Conservation (phyloP, 1,140 invertebrate genomes). For the Globodera rostochiensis region DNA sequence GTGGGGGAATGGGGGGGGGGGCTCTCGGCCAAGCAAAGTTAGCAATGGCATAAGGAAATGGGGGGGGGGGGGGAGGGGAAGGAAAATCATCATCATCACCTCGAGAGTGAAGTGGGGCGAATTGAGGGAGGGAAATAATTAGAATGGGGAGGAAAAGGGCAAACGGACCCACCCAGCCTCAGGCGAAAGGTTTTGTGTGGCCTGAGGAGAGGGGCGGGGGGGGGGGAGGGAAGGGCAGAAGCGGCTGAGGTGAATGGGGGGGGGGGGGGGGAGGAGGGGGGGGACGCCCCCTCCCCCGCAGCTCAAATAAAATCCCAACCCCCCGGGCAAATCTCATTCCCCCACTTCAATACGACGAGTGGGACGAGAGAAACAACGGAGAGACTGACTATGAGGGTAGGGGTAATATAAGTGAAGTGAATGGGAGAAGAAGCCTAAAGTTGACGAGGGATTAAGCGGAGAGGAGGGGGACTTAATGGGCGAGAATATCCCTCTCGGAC, state of each 20-base stretch:
- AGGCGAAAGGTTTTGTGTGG: neutral
- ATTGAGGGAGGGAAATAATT: slow-evolving; percentile 7
- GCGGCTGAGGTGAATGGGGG: neutral
- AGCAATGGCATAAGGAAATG: neutral
- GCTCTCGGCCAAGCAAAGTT: neutral
- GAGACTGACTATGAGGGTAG: neutral
- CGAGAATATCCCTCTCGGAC: neutral
- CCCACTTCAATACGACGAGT: too few species aligned
- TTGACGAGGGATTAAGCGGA: neutral
- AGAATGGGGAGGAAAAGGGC: slow-evolving; percentile 7
- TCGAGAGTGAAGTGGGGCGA: slow-evolving; percentile 9
- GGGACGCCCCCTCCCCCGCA: neutral
- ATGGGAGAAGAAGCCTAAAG: neutral
- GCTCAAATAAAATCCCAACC: neutral
- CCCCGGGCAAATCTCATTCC: neutral
- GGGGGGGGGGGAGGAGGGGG: too few species aligned
- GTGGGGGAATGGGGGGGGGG: neutral
- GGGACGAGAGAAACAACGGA: neutral
- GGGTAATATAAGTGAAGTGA: neutral
- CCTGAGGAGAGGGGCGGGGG: too few species aligned
- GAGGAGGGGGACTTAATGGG: neutral
- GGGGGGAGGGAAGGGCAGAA: neutral
- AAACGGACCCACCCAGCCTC: neutral
- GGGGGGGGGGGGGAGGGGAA: neutral
- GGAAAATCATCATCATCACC: slow-evolving; percentile 2